phyloP scores from a whole-genome alignment of 2,797 vertebrate genomes.

The Melanotaenia trifasciata region DNA sequence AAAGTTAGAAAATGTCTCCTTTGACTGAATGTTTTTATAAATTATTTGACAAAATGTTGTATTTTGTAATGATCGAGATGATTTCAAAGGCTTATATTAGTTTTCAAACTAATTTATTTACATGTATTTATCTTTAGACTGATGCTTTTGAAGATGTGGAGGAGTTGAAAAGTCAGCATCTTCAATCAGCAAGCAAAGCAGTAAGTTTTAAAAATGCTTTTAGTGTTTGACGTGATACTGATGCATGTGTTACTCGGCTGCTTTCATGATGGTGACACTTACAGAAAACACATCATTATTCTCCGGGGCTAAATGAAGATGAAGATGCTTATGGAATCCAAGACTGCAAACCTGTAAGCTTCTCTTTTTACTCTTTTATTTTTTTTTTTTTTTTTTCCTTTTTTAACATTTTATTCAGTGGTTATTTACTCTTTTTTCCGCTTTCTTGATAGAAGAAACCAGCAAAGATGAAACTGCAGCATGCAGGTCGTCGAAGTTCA shows the following conservation, averaged over 20 bases:
- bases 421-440: neutral
- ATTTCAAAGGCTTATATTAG: neutral
- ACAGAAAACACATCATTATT: neutral
- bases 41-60: no score
- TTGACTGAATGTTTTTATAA: no score
- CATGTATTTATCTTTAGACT: conserved; percentile 27
- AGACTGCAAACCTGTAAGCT: conserved; percentile 54
- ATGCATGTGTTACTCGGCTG: conserved; percentile 13
- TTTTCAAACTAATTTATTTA: neutral
- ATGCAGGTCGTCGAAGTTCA: neutral
- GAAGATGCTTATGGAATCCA: conserved; percentile 18
- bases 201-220: neutral
- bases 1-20: no score
- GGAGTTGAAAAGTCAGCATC: conserved; percentile 10
- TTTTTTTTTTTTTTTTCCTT: neutral
- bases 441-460: conserved; percentile 44
- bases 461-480: conserved; percentile 15
- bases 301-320: conserved; percentile 15
- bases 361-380: neutral
- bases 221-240: neutral
- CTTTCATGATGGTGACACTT: conserved; percentile 21
- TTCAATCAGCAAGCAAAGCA: conserved; percentile 42
- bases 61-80: neutral
- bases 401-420: neutral
- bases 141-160: conserved; percentile 36